Base-by-base conservation (phyloP, 2,113 vertebrate species). In the Lycocorax pyrrhopterus region DNA sequence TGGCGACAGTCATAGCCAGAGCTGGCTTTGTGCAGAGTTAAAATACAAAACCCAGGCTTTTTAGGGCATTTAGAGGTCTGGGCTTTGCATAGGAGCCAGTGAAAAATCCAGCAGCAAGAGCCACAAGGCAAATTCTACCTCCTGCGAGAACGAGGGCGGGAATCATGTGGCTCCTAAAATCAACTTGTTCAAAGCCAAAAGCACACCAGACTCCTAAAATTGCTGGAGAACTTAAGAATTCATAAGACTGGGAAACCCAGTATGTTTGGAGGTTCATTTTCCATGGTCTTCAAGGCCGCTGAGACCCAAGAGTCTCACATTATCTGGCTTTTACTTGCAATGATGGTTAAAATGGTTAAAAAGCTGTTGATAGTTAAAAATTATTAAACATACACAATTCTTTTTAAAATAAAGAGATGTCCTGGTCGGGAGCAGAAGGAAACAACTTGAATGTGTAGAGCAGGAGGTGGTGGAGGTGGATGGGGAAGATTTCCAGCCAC, bases 111-210 rank as follows among this genome's bases (percentile, higher is more conserved):
- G 51, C n/a, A 81, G 68, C 43, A 35, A 47, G 37, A 64, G 49
- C 67, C 43, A 63, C 1, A 2, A 37, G 52, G 56, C 17, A 44
- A 41, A 35, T 21, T 29, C 52, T 55, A 52, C 20, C 41, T 74
- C 44, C 46, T 0, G 0, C 12, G 46, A 69, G n/a, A 64, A 41
- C 0, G 0, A 35, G 52, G 30, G 12, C 30, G 35, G 62, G 35
- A 47, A 46, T 69, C 46, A 32, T 76, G 17, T 7, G 16, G 25
- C 13, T 81, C 25, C 1, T 14, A n/a, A 62, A 60, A 60, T 52
- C 2, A 2, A 22, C 47, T 52, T 49, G 3, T 32, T 72, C 73
- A 56, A 75, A 89, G 53, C 43, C 87, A 35, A 63, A 84, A 71
- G 64, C 33, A n/a, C 3, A 2, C 8, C 43, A 43, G 35, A 7